Base-by-base conservation (phyloP, 2,888 invertebrate genomes). In the Hirtodrosophila histrioides region DNA sequence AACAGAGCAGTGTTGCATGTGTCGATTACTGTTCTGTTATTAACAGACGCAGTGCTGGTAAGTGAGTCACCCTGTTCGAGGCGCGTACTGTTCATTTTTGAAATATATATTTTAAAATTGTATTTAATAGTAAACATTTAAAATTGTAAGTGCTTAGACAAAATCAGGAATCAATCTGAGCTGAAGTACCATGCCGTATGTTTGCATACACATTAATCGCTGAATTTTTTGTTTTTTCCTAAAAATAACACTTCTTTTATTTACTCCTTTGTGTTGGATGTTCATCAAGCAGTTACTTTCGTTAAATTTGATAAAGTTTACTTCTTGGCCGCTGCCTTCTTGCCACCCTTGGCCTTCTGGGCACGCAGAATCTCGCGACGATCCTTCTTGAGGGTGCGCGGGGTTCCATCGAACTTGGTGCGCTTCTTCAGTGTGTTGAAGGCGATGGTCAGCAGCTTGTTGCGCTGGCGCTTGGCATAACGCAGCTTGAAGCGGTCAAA, bases 401-500 rank as follows among this genome's bases (percentile, higher is more conserved):
- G 80, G 29, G 93, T 93, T 67, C 95, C 95, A 73, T 93, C 92
- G 74, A 94, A 93, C 69, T 94, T 94, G 12, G 94, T 94, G 73
- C 94, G 93, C 79, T 94, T 94, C 91, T 94, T 95, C 86, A 97
- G 91, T 74, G 94, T 94, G 90, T 94, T 94, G 93, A 95, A 97
- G 40, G 95, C 95, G 9, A 94, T 93, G 31, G 96, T 95, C 80
- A 97, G 94, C 66, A 97, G 93, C 90, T 95, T 95, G 90, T 97
- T 97, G 84, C 97, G 94, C 88, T 96, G 94, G 78, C 96, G 95
- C 89, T 97, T 96, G 35, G 98, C 98, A 88, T 96, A 95, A 86
- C 97, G 95, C 84, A 99, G 92, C 93, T 99, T 99, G 93, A 98
- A 99, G 68, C 99, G 94, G 90, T 99, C 99, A 89, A 97, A 99